Percentiles rank a stretch among this genome's conserved stretches.
Evolutionary conservation across 2,797 vertebrate genomes (phyloP).

Genomic region (Parotocinclus haroldoi): DNA sequence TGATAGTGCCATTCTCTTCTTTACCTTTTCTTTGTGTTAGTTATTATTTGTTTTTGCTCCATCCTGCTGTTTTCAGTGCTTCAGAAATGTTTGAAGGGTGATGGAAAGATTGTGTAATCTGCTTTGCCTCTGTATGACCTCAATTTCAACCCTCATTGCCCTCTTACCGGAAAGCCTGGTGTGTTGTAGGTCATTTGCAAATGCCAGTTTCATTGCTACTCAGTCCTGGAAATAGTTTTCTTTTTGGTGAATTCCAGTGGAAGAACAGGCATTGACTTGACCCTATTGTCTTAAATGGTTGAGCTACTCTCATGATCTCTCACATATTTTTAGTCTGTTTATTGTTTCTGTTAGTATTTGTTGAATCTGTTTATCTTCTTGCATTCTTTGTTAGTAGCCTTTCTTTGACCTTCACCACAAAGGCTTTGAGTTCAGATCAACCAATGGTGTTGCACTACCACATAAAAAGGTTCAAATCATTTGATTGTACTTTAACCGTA

Average conservation of each 20-base stretch:
- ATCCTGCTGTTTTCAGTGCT: neutral
- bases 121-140: conserved; percentile 40
- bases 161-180: conserved; percentile 40
- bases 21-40: neutral
- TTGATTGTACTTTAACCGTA: conserved; percentile 24
- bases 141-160: conserved; percentile 43
- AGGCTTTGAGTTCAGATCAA: conserved; percentile 27
- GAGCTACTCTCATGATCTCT: conserved; percentile 13
- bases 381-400: conserved; percentile 44
- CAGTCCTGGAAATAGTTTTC: conserved; percentile 41
- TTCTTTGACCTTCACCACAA: conserved; percentile 37
- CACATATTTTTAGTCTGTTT: conserved; percentile 30
- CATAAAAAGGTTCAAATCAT: conserved; percentile 23
- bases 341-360: neutral
- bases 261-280: conserved; percentile 38
- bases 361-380: conserved; percentile 61
- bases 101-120: conserved; percentile 21
- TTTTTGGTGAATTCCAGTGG: conserved; percentile 41
- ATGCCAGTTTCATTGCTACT: conserved; percentile 42
- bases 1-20: neutral
- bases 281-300: conserved; percentile 32
- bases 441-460: conserved; percentile 28
- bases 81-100: conserved; percentile 19
- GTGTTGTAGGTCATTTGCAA: conserved; percentile 43
- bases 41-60: conserved; percentile 5